A percentile compares a stretch with the other conserved stretches of the same genome.
Evolutionary conservation across 2,888 invertebrate species (phyloP).

Genomic region (Latrodectus hesperus): DNA sequence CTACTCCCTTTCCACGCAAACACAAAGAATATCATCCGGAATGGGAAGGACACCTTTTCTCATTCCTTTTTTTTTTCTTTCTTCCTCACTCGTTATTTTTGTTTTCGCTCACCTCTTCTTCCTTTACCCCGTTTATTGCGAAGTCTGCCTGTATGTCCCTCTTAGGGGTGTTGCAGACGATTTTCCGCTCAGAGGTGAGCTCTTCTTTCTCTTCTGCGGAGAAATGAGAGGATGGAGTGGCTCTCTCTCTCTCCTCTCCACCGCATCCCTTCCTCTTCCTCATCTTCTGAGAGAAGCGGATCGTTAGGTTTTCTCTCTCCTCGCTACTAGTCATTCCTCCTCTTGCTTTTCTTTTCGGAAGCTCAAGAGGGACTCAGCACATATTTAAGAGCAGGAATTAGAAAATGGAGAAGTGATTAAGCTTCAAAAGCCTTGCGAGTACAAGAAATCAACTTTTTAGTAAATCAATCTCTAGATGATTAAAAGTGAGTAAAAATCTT

Average conservation of each 20-base stretch:
- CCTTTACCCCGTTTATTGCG: slow-evolving; percentile 37
- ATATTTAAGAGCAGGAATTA: background rate
- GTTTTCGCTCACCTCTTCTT: slow-evolving; percentile 13
- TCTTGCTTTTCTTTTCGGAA: background rate
- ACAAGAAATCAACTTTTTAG: background rate
- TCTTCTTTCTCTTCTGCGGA: background rate
- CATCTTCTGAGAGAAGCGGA: slow-evolving; percentile 26
- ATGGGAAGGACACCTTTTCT: slow-evolving; percentile 26
- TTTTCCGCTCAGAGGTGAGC: slow-evolving; percentile 37
- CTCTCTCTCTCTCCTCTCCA: background rate
- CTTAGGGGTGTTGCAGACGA: slow-evolving; percentile 31
- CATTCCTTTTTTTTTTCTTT: slow-evolving; percentile 23
- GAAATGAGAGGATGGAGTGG: slow-evolving; percentile 24
- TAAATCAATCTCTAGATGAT: background rate
- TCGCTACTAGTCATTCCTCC: slow-evolving; percentile 16
- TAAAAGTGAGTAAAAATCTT: background rate
- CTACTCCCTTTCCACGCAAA: slow-evolving; percentile 37
- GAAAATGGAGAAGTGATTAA: background rate
- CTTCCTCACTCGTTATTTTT: slow-evolving; percentile 1
- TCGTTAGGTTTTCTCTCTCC: slow-evolving; percentile 33
- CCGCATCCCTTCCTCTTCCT: slow-evolving; percentile 9
- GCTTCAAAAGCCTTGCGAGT: too few species aligned
- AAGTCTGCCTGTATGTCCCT: slow-evolving; percentile 29
- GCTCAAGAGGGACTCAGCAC: background rate
- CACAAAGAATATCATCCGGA: slow-evolving; percentile 60